Evolutionary conservation across 1,140 invertebrate species (phyloP).

Genomic region (Heliconius nattereri): DNA sequence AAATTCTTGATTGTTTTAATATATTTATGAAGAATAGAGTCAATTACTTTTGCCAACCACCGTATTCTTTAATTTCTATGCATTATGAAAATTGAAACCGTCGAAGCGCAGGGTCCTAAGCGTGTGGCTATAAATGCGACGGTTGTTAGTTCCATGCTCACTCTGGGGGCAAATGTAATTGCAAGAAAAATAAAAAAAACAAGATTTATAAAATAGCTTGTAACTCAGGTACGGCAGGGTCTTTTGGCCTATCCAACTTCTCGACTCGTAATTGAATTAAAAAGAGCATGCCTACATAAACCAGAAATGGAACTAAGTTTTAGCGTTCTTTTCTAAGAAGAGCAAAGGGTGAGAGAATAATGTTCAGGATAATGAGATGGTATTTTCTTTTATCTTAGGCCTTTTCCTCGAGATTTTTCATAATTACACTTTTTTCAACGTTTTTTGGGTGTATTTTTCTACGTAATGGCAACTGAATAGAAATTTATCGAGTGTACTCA

Average conservation of each 20-base stretch:
- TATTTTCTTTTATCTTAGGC: slow-evolving; percentile 50
- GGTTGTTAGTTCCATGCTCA: too few species aligned
- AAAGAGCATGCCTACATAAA: slow-evolving; percentile 21
- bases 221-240: background rate
- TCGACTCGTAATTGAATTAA: slow-evolving; percentile 33
- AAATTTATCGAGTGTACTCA: background rate
- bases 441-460: slow-evolving; percentile 19
- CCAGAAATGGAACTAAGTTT: slow-evolving; percentile 35
- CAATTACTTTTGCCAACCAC: too few species aligned
- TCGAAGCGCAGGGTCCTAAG: too few species aligned
- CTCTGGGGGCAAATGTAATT: background rate
- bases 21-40: too few species aligned
- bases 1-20: background rate
- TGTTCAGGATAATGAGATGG: slow-evolving; percentile 50
- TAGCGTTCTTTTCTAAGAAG: slow-evolving; percentile 31
- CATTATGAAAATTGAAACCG: too few species aligned
- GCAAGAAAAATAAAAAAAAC: background rate
- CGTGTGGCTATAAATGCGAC: too few species aligned
- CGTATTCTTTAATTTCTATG: too few species aligned
- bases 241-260: slow-evolving; percentile 17
- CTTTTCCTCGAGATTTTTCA: slow-evolving; percentile 38
- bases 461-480: slow-evolving; percentile 1
- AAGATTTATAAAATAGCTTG: background rate
- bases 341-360: slow-evolving; percentile 50
- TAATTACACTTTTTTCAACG: slow-evolving; percentile 30